Conservation (phyloP, 2,113 vertebrate species). For the Uria lomvia region DNA sequence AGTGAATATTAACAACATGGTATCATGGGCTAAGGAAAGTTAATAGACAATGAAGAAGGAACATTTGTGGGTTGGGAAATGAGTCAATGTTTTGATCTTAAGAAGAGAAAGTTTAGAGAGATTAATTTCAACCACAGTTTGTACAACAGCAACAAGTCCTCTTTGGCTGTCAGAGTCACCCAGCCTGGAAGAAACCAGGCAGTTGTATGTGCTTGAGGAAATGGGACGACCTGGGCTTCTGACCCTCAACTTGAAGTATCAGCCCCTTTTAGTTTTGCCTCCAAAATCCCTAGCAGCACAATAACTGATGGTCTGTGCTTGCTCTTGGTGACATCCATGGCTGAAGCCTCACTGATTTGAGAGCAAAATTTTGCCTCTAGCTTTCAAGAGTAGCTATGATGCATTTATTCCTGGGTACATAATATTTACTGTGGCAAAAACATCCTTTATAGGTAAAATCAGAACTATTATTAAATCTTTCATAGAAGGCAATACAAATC, state of each 20-base stretch:
- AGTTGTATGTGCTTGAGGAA: not conserved
- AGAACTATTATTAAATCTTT: not conserved
- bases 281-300: not conserved
- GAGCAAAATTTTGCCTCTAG: not conserved
- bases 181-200: not conserved
- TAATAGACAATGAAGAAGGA: not conserved
- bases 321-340: not conserved
- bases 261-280: not conserved
- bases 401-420: not conserved
- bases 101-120: not conserved
- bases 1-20: not conserved
- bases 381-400: not conserved
- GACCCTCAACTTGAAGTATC: not conserved
- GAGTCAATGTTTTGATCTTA: not conserved
- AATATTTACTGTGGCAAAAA: not conserved
- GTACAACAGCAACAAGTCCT: not conserved
- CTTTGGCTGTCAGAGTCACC: not conserved
- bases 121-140: not conserved
- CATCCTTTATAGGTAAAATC: not conserved
- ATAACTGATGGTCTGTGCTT: not conserved
- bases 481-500: not conserved
- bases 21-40: not conserved
- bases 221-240: not conserved
- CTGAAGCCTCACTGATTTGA: not conserved
- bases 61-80: not conserved